Percentiles rank a stretch among this genome's conserved stretches.
Evolutionary conservation across 2,797 vertebrate species (phyloP).

Genomic region (Ceyx erithaca): DNA sequence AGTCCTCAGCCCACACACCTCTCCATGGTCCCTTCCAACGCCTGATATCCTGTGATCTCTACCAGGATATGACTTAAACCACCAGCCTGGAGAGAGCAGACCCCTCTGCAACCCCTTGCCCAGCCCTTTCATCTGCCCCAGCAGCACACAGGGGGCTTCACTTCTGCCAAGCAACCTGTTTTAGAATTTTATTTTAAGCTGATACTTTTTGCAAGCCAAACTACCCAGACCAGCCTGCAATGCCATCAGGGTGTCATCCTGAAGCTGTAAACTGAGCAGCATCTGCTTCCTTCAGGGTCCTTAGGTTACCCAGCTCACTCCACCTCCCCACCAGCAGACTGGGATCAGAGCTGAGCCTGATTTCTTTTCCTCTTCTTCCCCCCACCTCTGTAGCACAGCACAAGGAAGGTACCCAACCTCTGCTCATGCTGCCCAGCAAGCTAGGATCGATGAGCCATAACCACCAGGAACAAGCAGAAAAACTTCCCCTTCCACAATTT

Average conservation of each 20-base stretch:
- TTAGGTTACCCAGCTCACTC: fast-evolving
- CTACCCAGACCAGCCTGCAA: not conserved
- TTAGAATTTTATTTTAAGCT: not conserved
- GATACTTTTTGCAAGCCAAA: not conserved
- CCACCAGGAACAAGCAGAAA: not conserved
- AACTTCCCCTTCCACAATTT: not conserved
- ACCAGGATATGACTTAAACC: not conserved
- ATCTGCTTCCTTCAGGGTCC: not conserved
- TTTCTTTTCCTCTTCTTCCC: not conserved
- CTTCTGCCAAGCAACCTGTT: not conserved
- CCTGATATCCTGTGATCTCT: not conserved
- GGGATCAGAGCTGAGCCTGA: not conserved
- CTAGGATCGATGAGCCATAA: not conserved
- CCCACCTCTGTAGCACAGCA: not conserved
- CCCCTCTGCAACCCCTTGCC: not conserved
- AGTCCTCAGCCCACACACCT: not conserved
- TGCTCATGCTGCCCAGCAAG: not conserved
- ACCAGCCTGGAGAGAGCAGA: not conserved
- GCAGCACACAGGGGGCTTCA: fast-evolving
- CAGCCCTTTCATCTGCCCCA: not conserved
- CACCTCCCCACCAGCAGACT: not conserved
- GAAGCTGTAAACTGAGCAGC: not conserved
- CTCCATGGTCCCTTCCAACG: too few relatives aligned
- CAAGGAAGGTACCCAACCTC: not conserved
- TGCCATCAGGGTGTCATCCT: not conserved